Conservation (phyloP, 2,113 vertebrate genomes). For the Desmodus rotundus region DNA sequence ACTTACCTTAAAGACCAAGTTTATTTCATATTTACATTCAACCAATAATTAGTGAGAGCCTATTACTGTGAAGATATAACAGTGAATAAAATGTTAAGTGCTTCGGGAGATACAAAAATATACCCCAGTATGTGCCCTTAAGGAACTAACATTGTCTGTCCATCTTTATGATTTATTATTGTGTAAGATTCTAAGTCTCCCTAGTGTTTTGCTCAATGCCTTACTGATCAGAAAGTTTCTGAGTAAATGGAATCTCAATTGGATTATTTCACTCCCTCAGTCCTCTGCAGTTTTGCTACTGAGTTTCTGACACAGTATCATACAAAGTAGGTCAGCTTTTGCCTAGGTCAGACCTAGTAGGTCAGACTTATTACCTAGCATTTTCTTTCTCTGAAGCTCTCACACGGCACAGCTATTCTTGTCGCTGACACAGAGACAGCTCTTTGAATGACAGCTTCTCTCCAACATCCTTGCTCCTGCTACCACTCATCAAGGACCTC, state of each 20-base stretch:
- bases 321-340: conserved; percentile 64
- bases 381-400: conserved; percentile 1
- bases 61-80: not conserved
- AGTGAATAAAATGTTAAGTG: not conserved
- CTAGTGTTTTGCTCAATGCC: not conserved
- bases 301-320: not conserved
- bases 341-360: too few species aligned
- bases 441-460: not conserved
- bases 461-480: not conserved
- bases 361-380: not conserved
- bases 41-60: not conserved
- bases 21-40: not conserved
- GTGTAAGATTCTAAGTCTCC: not conserved
- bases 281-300: not conserved
- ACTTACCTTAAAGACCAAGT: not conserved
- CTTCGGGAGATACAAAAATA: not conserved
- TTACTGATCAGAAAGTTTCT: not conserved
- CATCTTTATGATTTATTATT: not conserved
- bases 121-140: not conserved
- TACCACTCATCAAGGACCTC: not conserved
- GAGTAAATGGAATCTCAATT: not conserved
- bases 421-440: not conserved
- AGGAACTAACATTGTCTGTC: not conserved
- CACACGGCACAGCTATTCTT: conserved; percentile 22
- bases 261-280: not conserved